Evolutionary conservation across 2,888 invertebrate genomes (phyloP).

Genomic region (Mesorhabditis belari): DNA sequence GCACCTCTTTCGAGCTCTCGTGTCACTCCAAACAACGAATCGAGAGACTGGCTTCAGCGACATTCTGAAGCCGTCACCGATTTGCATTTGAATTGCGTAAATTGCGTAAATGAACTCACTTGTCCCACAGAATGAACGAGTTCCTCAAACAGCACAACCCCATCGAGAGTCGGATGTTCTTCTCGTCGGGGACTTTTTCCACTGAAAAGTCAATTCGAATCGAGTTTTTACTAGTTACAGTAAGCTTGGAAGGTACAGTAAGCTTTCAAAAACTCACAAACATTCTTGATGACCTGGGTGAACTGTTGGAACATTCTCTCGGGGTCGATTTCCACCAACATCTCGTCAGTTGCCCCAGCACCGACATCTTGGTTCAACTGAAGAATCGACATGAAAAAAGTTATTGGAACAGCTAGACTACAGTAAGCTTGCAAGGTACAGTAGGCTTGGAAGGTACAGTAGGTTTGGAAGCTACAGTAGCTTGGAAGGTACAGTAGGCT

Average conservation of each 20-base stretch:
- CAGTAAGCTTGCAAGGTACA: too few relatives aligned
- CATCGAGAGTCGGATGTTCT: conserved; percentile 54
- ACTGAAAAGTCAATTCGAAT: background rate
- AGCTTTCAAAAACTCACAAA: conserved; percentile 27
- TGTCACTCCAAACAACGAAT: conserved; percentile 72
- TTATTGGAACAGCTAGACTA: too few relatives aligned
- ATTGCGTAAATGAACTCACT: too few relatives aligned
- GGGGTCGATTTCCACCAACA: conserved; percentile 43
- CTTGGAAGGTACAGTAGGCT: too few relatives aligned
- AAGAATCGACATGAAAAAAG: background rate
- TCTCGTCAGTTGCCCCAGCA: conserved; percentile 15
- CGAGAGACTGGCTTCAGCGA: conserved; percentile 1
- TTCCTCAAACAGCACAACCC: conserved; percentile 76
- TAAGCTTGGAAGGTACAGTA: conserved; percentile 18
- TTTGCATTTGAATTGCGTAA: too few relatives aligned
- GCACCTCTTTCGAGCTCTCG: conserved; percentile 57
- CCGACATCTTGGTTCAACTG: conserved; percentile 16
- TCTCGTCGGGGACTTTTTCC: background rate
- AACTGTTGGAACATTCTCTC: conserved; percentile 35
- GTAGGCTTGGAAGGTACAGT: too few relatives aligned
- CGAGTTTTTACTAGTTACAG: background rate
- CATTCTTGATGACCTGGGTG: conserved; percentile 23
- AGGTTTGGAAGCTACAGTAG: too few relatives aligned
- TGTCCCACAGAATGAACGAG: conserved; percentile 78
- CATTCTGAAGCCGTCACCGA: too few relatives aligned